Base-by-base conservation (phyloP, 2,113 vertebrate genomes). In the Ahaetulla prasina region DNA sequence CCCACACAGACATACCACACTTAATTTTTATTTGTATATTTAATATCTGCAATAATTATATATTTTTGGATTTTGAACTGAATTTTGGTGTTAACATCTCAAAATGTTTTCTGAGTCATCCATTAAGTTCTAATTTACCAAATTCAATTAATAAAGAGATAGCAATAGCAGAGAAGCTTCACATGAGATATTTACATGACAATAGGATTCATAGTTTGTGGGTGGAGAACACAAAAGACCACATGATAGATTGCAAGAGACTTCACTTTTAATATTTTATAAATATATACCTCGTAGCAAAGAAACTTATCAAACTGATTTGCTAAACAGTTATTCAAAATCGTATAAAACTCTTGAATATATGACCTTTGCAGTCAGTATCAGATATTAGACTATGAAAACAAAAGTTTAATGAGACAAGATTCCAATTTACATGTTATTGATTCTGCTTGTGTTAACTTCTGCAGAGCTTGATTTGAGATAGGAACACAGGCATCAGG, bases 271-370 rank as follows among this genome's bases (percentile, higher is more conserved):
- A 92, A 4, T 68, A 14, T 90, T 74, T 95, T 94, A 63, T 35
- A 89, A 27, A 11, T 3, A 91, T 85, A 25, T 45, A 80, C 47
- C 1, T n/a, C 87, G 3, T 47, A 86, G 92, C 43, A 94, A 95
- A 90, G 45, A 10, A 89, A 27, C 50, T n/a, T 16, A 25, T 23
- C 11, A 92, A 57, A 8, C 47, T 90, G 91, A 86, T 52, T 49
- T 74, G 63, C 94, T 89, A 91, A 95, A 93, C 43, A 90, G 49
- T 85, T 87, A 57, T 88, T n/a, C 87, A n/a, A 92, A 95, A 93
- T 90, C 39, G 43, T 50, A 85, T 54, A 0, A 94, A 95, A 57
- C 12, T 91, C 22, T 80, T 92, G 50, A 90, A 93, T 91, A 92
- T 93, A 63, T 89, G n/a, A 1, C 8, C 35, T 43, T 86, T 87